phyloP scores from a whole-genome alignment of 2,797 vertebrate genomes.

The Garrulus glandarius region DNA sequence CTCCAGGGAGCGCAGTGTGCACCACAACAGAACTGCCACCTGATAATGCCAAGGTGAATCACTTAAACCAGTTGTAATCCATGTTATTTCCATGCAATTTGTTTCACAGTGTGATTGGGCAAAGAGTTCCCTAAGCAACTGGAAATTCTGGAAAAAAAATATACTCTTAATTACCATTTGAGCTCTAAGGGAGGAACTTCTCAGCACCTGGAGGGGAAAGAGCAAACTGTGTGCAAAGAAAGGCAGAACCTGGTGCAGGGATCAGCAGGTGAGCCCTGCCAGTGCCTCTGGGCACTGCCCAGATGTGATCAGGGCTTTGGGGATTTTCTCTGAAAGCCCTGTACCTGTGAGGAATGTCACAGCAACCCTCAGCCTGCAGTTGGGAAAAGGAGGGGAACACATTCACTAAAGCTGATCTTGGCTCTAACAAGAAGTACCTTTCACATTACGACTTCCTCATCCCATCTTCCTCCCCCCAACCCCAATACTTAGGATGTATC shows the following conservation, averaged over 20 bases:
- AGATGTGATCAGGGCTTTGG: not conserved
- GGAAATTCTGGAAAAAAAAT: not conserved
- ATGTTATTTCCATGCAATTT: not conserved
- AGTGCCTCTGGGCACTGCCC: not conserved
- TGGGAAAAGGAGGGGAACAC: not conserved
- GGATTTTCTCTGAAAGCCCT: not conserved
- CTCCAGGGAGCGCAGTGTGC: rapidly evolving
- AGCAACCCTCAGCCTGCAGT: not conserved
- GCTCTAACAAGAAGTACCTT: not conserved
- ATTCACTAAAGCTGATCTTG: not conserved
- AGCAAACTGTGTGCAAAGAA: not conserved
- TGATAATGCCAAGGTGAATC: not conserved
- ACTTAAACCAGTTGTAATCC: not conserved
- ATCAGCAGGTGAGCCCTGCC: not conserved
- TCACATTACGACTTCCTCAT: not conserved
- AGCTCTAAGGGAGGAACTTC: not conserved
- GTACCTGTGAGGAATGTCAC: not conserved
- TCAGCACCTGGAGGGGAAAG: not conserved
- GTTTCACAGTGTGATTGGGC: not conserved
- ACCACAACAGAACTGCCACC: not conserved
- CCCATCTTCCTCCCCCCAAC: not conserved
- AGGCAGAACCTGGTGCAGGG: not conserved
- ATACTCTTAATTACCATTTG: not conserved
- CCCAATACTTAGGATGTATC: rapidly evolving
- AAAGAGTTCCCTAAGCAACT: rapidly evolving